phyloP scores from a whole-genome alignment of 2,888 invertebrate species.

The Masnerella sp. region DNA sequence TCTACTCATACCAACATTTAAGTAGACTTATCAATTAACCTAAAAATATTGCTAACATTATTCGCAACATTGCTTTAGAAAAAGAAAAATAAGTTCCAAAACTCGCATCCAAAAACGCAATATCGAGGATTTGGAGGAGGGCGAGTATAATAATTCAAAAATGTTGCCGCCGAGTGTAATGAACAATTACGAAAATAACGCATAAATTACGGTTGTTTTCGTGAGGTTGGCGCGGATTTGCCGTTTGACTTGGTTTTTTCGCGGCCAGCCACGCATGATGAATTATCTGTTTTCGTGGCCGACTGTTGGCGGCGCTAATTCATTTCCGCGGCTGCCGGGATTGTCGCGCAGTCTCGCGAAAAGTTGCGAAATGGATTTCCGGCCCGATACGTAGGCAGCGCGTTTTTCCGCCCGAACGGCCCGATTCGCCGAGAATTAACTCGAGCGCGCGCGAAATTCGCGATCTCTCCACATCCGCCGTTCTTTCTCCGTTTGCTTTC shows the following conservation, averaged over 20 bases:
- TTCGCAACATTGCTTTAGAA: no score
- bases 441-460: constrained; percentile 22
- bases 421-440: constrained; percentile 33
- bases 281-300: constrained; percentile 54
- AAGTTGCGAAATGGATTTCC: constrained; percentile 42
- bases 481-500: constrained; percentile 51
- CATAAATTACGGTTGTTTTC: constrained; percentile 52
- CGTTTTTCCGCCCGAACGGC: constrained; percentile 52
- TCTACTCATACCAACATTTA: no score
- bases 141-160: no score
- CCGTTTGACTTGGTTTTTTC: constrained; percentile 49
- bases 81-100: no score
- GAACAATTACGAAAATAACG: constrained; percentile 48
- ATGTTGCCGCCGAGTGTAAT: not conserved
- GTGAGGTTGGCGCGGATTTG: constrained; percentile 17
- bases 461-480: constrained; percentile 45
- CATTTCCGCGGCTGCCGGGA: constrained; percentile 40
- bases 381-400: not conserved
- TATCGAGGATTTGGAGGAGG: no score
- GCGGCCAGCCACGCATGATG: constrained; percentile 44
- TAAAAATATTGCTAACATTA: no score
- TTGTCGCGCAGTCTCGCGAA: constrained; percentile 39
- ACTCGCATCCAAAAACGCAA: no score
- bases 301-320: constrained; percentile 34
- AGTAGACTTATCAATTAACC: no score